Base-by-base conservation (phyloP, 2,888 invertebrate genomes). In the Agonopterix arenella region DNA sequence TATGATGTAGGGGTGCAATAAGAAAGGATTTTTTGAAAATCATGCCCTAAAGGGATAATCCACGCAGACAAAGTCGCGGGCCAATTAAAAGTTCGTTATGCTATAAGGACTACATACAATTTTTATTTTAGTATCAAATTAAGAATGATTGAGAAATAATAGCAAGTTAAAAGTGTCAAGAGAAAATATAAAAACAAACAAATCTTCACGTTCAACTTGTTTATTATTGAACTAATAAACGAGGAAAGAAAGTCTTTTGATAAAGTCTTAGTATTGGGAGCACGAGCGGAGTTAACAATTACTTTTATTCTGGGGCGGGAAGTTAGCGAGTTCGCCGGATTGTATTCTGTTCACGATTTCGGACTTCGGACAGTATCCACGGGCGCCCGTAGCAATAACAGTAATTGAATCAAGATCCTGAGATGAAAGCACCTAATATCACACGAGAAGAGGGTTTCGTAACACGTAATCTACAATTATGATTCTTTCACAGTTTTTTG, bases 351-450 rank as follows among this genome's bases (percentile, higher is more conserved):
- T 50, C 64, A 64, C 59, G 61, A 51, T 37, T 45, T 36, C 37
- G 49, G 44, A 11, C 44, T 46, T 37, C 46, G 38, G 49, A 45
- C 49, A 43, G 42, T 48, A 48, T 43, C 38, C 49, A 41, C 45
- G 45, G 49, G 50, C 52, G 52, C 54, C 47, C 48, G 50, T 58
- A 51, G 52, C 56, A 56, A 59, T 52, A 55, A 51, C 50, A 43
- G 56, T 66, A 63, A 67, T 64, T 63, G 61, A 64, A 67, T 66
- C 56, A 51, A 52, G 59, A 54, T 56, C 54, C 28, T 28, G 28
- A n/a, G 44, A 44, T 36, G 36, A 36, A 37, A 46, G 46, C 46
- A 52, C 28, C 28, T 28, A 28, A 28, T 28, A 45, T 13, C n/a
- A 45, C 8, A 10, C 41, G 9, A 47, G 11, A 10, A 16, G 13